A percentile compares a stretch with the other conserved stretches of the same genome.
phyloP scores from a whole-genome alignment of 2,888 invertebrate species.

The Lithodes maja region DNA sequence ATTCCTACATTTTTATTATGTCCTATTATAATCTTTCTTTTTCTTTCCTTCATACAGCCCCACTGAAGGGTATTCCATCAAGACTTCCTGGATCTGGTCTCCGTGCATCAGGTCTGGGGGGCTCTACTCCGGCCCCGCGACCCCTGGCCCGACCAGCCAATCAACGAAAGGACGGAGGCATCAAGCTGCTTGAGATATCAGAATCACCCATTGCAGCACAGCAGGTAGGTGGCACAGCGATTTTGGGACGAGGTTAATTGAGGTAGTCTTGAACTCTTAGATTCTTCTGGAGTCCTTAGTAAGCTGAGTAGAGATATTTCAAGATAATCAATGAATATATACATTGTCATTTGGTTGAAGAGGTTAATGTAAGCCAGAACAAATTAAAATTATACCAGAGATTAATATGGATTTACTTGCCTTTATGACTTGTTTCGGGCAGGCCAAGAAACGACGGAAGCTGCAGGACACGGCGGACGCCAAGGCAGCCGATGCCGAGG shows the following conservation, averaged over 20 bases:
- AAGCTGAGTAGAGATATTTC: no score
- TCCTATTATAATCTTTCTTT: no score
- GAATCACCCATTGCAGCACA: conserved; percentile 94
- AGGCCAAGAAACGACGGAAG: conserved; percentile 70
- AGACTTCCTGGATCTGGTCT: conserved; percentile 82
- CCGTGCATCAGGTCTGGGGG: conserved; percentile 63
- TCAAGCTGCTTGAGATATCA: conserved; percentile 93
- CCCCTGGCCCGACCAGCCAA: conserved; percentile 80
- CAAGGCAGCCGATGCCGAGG: conserved; percentile 61
- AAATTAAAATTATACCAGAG: no score
- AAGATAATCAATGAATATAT: no score
- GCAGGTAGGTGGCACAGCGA: conserved; percentile 79
- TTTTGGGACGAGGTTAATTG: no score
- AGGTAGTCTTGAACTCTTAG: no score
- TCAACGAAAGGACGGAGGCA: conserved; percentile 90
- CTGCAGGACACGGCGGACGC: conserved; percentile 62
- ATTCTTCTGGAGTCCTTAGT: no score
- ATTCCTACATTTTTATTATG: no score
- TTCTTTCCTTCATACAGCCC: conserved; percentile 79
- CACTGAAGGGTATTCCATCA: conserved; percentile 93
- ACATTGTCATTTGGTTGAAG: no score
- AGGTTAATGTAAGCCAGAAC: no score
- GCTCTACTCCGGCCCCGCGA: conserved; percentile 77
- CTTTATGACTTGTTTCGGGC: background rate
- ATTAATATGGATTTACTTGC: no score